Evolutionary conservation across 2,113 vertebrate species (phyloP).

Genomic region (Centrocercus urophasianus): DNA sequence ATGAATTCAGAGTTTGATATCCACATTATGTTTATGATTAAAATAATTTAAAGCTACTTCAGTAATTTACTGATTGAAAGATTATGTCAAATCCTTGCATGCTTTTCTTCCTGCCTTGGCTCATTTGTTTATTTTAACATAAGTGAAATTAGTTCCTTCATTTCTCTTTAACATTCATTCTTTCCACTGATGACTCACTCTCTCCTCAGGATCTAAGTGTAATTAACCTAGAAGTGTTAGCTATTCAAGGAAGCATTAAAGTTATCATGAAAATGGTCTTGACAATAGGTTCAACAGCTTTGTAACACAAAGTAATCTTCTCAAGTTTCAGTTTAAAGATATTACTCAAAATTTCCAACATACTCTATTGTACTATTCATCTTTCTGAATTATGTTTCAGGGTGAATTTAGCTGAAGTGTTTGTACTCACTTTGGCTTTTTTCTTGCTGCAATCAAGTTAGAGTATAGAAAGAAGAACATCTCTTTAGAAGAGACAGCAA

Average conservation of each 20-base stretch:
- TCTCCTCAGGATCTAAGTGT: not conserved
- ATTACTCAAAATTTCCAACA: not conserved
- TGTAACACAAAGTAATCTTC: constrained; percentile 35
- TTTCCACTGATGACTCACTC: not conserved
- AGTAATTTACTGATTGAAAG: not conserved
- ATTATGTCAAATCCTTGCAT: not conserved
- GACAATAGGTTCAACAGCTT: constrained; percentile 39
- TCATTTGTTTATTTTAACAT: not conserved
- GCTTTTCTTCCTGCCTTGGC: not conserved
- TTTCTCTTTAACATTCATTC: not conserved
- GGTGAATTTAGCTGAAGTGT: not conserved
- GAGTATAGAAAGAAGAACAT: not conserved
- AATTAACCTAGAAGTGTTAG: constrained; percentile 47
- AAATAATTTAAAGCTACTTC: not conserved
- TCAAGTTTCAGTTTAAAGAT: constrained; percentile 58
- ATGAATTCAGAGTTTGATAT: not conserved
- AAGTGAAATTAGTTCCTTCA: not conserved
- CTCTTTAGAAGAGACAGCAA: not conserved
- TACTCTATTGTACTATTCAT: not conserved
- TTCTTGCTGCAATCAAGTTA: not conserved
- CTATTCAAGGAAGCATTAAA: constrained; percentile 42
- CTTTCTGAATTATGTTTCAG: not conserved
- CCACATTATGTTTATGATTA: not conserved
- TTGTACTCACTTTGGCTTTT: not conserved
- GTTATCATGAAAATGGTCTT: not conserved